Base-by-base conservation (phyloP, 2,113 vertebrate genomes). In the Esox niger region DNA sequence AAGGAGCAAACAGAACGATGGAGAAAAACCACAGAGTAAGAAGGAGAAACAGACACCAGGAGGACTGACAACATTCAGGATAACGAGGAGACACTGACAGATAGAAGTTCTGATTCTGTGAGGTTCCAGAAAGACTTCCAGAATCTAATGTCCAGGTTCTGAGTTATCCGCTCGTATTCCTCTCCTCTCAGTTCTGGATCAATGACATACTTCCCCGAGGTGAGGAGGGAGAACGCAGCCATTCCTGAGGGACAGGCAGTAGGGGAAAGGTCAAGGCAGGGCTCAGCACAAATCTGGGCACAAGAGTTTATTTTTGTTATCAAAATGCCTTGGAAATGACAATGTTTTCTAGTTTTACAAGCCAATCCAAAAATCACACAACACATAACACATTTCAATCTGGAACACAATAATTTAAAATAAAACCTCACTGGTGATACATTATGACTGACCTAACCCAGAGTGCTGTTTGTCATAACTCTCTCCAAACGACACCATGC, bases 121-220 rank as follows among this genome's bases (percentile, higher is more conserved):
- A 97, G 86, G 70, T 96, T 97, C 94, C 95, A 97, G 90, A 97
- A 97, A 31, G 89, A 88, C 79, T 97, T 96, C 95, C 95, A 96
- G 77, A 97, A 97, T 46, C 94, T 90, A 73, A 95, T 84, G 1
- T 97, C 93, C 79, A 95, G 84, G 76, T 95, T 95, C 82, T 95
- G 95, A 7, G 90, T 95, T 21, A 96, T 94, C 46, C 94, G 91
- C 57, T 96, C 95, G 74, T 95, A 97, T 83, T 95, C 93, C 0
- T 84, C 68, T 0, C 95, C 95, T 0, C 95, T 91, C 17, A 95
- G 75, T 77, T 97, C 95, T 0, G 95, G 95, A 79, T 97, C 93
- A 0, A 96, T 90, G 57, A 94, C 91, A 9, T 95, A 95, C 66
- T 94, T 94, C 66, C 95, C 95, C 0, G 94, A 93, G 1, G 93